Evolutionary conservation across 2,797 vertebrate species (phyloP).

Genomic region (Rhynchonycteris naso): DNA sequence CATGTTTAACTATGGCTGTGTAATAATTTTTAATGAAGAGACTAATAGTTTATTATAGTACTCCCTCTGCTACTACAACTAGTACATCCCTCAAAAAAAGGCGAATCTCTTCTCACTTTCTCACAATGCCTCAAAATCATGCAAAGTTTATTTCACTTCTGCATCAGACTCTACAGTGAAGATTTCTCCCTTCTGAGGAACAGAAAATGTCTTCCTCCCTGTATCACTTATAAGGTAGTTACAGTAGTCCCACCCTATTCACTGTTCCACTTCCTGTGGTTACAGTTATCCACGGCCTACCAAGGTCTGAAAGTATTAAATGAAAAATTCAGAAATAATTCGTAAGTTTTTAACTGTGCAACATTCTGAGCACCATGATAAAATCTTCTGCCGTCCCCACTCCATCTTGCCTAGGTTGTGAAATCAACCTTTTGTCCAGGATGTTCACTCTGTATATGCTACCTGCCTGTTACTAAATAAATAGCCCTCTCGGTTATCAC

Average conservation of each 20-base stretch:
- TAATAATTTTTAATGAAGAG: constrained; percentile 1
- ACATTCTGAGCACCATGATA: background rate
- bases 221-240: background rate
- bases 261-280: background rate
- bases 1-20: background rate
- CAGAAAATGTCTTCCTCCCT: background rate
- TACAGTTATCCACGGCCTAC: background rate
- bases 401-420: background rate
- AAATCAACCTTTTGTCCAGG: background rate
- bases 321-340: background rate
- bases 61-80: background rate
- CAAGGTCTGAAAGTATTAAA: background rate
- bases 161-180: background rate
- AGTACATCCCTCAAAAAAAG: background rate
- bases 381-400: background rate
- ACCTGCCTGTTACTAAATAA: background rate
- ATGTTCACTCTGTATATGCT: background rate
- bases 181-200: background rate
- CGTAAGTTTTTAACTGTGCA: background rate
- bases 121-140: background rate
- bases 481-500: background rate
- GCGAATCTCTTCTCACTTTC: background rate
- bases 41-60: background rate
- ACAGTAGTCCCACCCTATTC: background rate
- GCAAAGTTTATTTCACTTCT: background rate